These are phyloP conservation scores for Corvus hawaiiensis DNA, from an alignment of 2,113 vertebrate species.

Conservation along the genomic window DNA sequence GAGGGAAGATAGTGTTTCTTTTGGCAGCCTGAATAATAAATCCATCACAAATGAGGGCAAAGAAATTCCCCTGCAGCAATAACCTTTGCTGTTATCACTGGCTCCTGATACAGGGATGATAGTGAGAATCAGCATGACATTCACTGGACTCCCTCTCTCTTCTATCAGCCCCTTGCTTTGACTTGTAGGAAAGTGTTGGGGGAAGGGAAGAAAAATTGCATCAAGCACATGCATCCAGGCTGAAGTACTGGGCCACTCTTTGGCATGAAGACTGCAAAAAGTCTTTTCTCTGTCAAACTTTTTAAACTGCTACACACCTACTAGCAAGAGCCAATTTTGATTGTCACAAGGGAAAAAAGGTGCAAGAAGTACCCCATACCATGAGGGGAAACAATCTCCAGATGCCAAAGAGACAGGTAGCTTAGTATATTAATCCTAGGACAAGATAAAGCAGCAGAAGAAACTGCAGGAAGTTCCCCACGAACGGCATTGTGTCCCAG, in stretches of 20 bases:
- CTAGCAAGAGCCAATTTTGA: background rate
- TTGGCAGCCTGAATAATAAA: slow-evolving; percentile 9
- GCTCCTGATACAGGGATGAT: background rate
- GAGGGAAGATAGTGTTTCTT: background rate
- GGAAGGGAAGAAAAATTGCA: background rate
- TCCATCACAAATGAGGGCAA: background rate
- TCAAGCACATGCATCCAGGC: background rate
- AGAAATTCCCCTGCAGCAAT: background rate
- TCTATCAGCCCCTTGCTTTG: background rate
- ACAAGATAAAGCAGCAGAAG: background rate
- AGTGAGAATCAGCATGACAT: background rate
- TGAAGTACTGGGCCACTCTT: background rate
- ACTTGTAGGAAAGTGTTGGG: background rate
- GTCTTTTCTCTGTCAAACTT: background rate
- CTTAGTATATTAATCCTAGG: background rate
- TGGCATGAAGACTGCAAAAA: background rate
- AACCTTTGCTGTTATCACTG: slow-evolving; percentile 6
- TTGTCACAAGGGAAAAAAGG: background rate
- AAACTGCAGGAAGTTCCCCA: background rate
- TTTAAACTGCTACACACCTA: background rate
- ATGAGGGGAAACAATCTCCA: background rate
- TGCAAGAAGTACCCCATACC: background rate
- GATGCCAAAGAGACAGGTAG: background rate
- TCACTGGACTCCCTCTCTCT: background rate
- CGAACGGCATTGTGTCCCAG: background rate